Percentiles rank a stretch among this genome's conserved stretches.
phyloP scores from a whole-genome alignment of 2,888 invertebrate species.

The Nebria brevicollis region DNA sequence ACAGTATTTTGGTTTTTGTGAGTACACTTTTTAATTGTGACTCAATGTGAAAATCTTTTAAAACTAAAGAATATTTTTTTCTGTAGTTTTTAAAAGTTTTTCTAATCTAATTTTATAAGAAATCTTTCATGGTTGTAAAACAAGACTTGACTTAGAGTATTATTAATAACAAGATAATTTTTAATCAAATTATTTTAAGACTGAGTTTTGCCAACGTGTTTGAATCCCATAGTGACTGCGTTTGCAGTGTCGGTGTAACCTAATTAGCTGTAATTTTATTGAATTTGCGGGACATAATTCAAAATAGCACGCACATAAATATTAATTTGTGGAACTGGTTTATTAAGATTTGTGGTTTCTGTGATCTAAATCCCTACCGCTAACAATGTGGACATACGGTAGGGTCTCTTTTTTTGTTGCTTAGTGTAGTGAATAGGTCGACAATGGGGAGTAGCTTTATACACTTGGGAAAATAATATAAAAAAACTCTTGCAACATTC shows the following conservation, averaged over 20 bases:
- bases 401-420: too few species aligned
- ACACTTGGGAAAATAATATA: too few species aligned
- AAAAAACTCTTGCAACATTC: too few species aligned
- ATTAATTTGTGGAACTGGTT: constrained; percentile 41
- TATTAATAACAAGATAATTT: constrained; percentile 40
- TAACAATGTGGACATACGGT: constrained; percentile 10
- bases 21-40: too few species aligned
- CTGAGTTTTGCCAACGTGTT: constrained; percentile 7
- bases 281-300: constrained; percentile 46
- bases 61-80: too few species aligned
- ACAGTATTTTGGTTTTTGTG: too few species aligned
- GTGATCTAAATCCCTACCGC: constrained; percentile 29
- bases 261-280: constrained; percentile 46
- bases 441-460: too few species aligned
- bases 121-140: too few species aligned
- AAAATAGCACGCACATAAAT: constrained; percentile 45
- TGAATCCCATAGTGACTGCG: constrained; percentile 12
- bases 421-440: too few species aligned
- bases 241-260: constrained; percentile 31
- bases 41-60: too few species aligned
- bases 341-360: constrained; percentile 44
- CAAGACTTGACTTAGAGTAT: constrained; percentile 22
- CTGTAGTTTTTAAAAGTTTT: too few species aligned
- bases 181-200: constrained; percentile 35
- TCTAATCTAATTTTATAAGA: too few species aligned